phyloP scores from a whole-genome alignment of 2,113 vertebrate species.

The Cryptotis parvus region DNA sequence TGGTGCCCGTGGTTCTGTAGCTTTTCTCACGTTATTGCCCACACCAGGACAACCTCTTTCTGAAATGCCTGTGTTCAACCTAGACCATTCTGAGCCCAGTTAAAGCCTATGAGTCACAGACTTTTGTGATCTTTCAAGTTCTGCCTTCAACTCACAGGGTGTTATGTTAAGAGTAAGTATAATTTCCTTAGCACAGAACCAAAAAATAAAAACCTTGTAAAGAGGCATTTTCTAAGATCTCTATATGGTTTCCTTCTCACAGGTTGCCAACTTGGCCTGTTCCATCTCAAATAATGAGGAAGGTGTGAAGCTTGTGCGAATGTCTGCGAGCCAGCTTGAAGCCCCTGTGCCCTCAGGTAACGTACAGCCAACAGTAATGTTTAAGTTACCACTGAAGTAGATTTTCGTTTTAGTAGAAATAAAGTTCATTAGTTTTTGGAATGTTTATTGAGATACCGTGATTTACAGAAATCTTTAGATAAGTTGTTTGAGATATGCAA shows the following conservation, averaged over 20 bases:
- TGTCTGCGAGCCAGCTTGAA: slow-evolving; percentile 98
- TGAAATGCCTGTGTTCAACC: background rate
- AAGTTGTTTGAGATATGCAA: no score
- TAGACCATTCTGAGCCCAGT: background rate
- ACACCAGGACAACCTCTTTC: slow-evolving; percentile 58
- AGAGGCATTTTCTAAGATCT: slow-evolving; percentile 52
- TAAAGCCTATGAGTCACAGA: background rate
- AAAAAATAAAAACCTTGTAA: no score
- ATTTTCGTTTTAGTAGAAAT: background rate
- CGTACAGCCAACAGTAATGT: background rate
- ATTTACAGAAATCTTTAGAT: no score
- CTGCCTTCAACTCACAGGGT: background rate
- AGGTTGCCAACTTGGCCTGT: slow-evolving; percentile 99
- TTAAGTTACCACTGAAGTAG: background rate
- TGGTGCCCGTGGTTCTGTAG: background rate
- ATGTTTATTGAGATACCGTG: no score
- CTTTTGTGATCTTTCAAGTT: background rate
- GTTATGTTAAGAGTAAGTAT: background rate
- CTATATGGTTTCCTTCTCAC: slow-evolving; percentile 44
- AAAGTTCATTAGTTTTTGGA: no score
- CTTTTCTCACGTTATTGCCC: background rate
- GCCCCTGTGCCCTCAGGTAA: slow-evolving; percentile 97
- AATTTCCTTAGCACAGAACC: background rate
- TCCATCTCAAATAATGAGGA: slow-evolving; percentile 99
- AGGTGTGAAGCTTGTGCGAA: slow-evolving; percentile 98